phyloP scores from a whole-genome alignment of 92 coral and sea anemone genomes.

The Paragorgia papillata region DNA sequence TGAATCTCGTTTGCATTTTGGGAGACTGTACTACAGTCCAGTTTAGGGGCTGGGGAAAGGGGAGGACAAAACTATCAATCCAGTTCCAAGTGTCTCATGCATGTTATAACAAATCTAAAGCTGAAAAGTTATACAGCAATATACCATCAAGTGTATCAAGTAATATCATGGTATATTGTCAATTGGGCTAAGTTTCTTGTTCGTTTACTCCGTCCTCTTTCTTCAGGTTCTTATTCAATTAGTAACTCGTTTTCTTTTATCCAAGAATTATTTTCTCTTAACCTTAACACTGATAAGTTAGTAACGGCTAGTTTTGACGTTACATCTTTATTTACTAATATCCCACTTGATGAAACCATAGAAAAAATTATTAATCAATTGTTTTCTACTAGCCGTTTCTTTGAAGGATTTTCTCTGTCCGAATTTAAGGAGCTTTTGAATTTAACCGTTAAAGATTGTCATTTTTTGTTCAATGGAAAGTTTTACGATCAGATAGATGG shows the following conservation, averaged over 20 bases:
- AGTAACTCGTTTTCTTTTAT: background rate
- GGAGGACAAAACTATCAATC: too few relatives aligned
- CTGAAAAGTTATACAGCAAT: too few relatives aligned
- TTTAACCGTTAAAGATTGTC: too few relatives aligned
- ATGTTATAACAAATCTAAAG: too few relatives aligned
- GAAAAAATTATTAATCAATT: background rate
- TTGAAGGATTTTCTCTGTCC: background rate
- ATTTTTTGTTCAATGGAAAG: conserved; percentile 3
- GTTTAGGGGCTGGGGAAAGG: too few relatives aligned
- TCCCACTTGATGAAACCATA: conserved; percentile 11
- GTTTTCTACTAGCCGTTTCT: background rate
- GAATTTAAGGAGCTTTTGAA: background rate
- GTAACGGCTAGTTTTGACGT: too few relatives aligned
- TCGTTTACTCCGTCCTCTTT: background rate
- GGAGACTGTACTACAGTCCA: too few relatives aligned
- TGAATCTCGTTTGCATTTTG: too few relatives aligned
- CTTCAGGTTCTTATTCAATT: background rate
- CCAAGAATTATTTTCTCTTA: background rate
- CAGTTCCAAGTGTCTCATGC: too few relatives aligned
- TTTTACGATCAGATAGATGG: conserved; percentile 6
- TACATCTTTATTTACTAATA: conserved; percentile 5
- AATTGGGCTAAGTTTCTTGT: conserved; percentile 4
- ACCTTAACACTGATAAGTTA: background rate
- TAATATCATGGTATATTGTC: too few relatives aligned
- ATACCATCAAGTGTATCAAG: too few relatives aligned